A percentile compares a stretch with the other conserved stretches of the same genome.
Evolutionary conservation across 1,140 invertebrate genomes (phyloP).

Genomic region (Heliconius eleuchia): DNA sequence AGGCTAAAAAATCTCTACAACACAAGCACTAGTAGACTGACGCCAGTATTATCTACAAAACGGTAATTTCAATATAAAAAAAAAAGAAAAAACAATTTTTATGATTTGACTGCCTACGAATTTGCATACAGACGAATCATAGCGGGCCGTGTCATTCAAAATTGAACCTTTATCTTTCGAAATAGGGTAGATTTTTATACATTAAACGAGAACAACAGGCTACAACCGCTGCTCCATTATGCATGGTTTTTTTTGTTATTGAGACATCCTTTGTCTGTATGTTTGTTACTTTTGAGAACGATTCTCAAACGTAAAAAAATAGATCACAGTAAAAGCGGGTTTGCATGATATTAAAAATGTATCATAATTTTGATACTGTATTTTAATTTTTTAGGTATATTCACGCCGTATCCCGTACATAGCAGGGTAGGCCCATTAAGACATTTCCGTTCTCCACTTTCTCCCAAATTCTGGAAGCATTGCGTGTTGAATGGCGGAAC

Average conservation of each 20-base stretch:
- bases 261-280: constrained; percentile 16
- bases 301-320: not conserved
- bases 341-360: not conserved
- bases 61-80: not conserved
- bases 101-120: constrained; percentile 8
- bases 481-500: no score
- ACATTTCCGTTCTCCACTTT: no score
- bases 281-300: constrained; percentile 10
- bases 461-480: no score
- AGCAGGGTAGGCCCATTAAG: no score
- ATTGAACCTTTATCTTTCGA: not conserved
- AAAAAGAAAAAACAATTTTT: constrained; percentile 6
- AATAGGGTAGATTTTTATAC: not conserved
- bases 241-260: constrained; percentile 11
- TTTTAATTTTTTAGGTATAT: no score
- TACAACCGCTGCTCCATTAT: constrained; percentile 1
- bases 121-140: constrained; percentile 15
- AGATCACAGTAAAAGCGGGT: not conserved
- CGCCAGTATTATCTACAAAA: not conserved
- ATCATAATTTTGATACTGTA: no score
- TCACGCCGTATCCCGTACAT: not conserved
- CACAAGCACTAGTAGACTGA: not conserved
- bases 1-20: not conserved
- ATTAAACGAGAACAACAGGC: not conserved
- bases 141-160: not conserved